Percentiles rank a stretch among this genome's conserved stretches.
Conservation (phyloP, 2,113 vertebrate species). For the rabbit (Oryctolagus cuniculus) region mOryCun1.1 NC_091435.1:69779001-69779500, state of each 20-base stretch:
- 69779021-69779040: slow-evolving; percentile 2
- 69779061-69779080: not conserved
- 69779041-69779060: not conserved
- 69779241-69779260: slow-evolving; percentile 36
- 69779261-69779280: slow-evolving; percentile 5
- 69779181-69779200: not conserved
- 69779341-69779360: not conserved
- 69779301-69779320: not conserved
- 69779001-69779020: not conserved
- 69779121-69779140: slow-evolving; percentile 2
- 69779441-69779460: not conserved
- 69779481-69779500: slow-evolving; percentile 22
- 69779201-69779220: slow-evolving; percentile 7
- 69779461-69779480: not conserved
- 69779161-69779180: not conserved
- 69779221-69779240: not conserved
- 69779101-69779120: slow-evolving; percentile 47
- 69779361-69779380: not conserved
- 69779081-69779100: not conserved
- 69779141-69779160: slow-evolving; percentile 33
- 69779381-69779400: slow-evolving; percentile 29
- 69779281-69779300: slow-evolving; percentile 45
- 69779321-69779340: not conserved
- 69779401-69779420: not conserved
- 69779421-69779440: not conserved